phyloP scores from a whole-genome alignment of 2,888 invertebrate genomes.

The Hyppa rectilinea region DNA sequence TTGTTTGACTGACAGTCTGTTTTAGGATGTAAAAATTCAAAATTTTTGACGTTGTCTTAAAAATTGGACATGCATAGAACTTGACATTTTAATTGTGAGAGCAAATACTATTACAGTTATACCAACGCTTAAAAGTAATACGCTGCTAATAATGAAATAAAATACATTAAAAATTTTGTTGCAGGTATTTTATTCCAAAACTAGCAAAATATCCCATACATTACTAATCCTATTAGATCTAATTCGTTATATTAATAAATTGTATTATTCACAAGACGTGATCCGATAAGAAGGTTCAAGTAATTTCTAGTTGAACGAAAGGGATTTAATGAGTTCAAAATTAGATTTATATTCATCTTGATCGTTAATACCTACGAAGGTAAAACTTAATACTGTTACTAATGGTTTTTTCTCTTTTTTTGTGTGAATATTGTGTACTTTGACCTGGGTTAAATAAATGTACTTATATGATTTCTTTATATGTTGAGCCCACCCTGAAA shows the following conservation, averaged over 20 bases:
- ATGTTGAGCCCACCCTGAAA: background rate
- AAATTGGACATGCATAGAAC: background rate
- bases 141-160: background rate
- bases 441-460: too few species aligned
- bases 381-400: background rate
- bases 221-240: background rate
- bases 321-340: background rate
- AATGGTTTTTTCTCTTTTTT: too few species aligned
- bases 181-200: background rate
- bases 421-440: too few species aligned
- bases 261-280: background rate
- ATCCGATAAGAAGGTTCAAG: slow-evolving; percentile 1
- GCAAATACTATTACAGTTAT: background rate
- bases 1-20: slow-evolving; percentile 39
- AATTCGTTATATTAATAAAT: background rate
- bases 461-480: too few species aligned
- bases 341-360: background rate
- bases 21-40: background rate
- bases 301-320: slow-evolving; percentile 5
- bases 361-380: background rate
- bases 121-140: background rate
- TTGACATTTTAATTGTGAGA: slow-evolving; percentile 29
- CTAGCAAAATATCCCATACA: background rate
- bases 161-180: background rate
- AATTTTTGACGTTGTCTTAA: background rate